These are phyloP conservation scores for Tryphoninae sp. DNA, from an alignment of 2,888 invertebrate species.

Conservation along the genomic window DNA sequence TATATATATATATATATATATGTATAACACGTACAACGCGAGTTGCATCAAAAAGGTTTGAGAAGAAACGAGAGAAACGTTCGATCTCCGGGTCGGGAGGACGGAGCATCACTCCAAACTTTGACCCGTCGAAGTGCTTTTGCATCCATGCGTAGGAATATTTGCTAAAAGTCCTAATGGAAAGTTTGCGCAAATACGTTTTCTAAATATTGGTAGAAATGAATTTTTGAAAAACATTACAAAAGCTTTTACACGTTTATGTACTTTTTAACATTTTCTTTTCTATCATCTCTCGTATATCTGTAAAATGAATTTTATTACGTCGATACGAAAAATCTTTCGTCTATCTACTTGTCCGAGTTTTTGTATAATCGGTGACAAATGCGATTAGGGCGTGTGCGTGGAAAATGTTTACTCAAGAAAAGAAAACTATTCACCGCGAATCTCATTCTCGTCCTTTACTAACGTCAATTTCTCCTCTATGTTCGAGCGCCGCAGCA, in stretches of 20 bases:
- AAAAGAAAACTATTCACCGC: slow-evolving; percentile 51
- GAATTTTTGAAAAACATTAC: not conserved
- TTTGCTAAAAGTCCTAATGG: not conserved
- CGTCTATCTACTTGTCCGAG: not conserved
- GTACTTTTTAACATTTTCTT: too few relatives aligned
- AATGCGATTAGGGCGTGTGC: slow-evolving; percentile 37
- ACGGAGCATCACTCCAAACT: slow-evolving; percentile 8
- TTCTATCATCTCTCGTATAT: too few relatives aligned
- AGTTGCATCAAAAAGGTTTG: slow-evolving; percentile 12
- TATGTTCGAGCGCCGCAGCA: slow-evolving; percentile 15
- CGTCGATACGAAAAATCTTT: not conserved
- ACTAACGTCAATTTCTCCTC: not conserved
- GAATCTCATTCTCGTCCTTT: slow-evolving; percentile 14
- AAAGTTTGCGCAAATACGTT: not conserved
- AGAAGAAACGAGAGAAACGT: slow-evolving; percentile 14
- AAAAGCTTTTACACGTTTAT: too few relatives aligned
- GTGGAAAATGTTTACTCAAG: slow-evolving; percentile 37
- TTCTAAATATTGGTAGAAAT: not conserved
- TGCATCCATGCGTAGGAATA: not conserved
- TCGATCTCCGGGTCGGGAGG: not conserved
- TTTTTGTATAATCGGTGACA: slow-evolving; percentile 31
- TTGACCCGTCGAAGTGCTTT: not conserved
- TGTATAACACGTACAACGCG: not conserved
- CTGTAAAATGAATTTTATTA: too few relatives aligned
- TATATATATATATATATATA: not conserved